A percentile compares a stretch with the other conserved stretches of the same genome.
These are phyloP conservation scores for Trachelus tabidus DNA, from an alignment of 2,888 invertebrate species.

Conservation along the genomic window DNA sequence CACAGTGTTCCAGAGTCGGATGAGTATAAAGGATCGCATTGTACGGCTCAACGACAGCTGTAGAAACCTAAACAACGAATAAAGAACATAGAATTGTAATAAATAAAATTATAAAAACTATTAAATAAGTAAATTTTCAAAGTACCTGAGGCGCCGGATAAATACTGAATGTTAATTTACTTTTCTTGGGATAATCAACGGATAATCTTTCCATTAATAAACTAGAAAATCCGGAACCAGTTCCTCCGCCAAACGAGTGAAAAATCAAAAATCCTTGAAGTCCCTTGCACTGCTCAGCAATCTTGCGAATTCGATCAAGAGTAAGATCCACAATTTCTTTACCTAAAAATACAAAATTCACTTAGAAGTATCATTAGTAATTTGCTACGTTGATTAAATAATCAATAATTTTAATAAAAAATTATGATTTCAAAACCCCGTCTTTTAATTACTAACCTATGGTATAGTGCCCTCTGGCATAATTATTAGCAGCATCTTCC, in stretches of 20 bases:
- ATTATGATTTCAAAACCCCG: neutral
- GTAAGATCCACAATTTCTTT: constrained; percentile 90
- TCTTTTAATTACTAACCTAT: constrained; percentile 69
- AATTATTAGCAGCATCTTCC: constrained; percentile 94
- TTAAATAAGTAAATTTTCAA: neutral
- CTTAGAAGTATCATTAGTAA: neutral
- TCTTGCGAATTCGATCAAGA: constrained; percentile 82
- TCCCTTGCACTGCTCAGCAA: constrained; percentile 91
- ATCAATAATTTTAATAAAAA: neutral
- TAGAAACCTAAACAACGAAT: constrained; percentile 60
- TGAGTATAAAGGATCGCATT: constrained; percentile 61
- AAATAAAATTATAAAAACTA: neutral
- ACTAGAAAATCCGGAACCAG: constrained; percentile 92
- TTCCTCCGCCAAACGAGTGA: constrained; percentile 91
- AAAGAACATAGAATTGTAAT: neutral
- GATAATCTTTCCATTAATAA: constrained; percentile 92
- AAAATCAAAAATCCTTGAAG: constrained; percentile 89
- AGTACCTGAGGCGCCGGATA: constrained; percentile 91
- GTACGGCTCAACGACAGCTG: constrained; percentile 60
- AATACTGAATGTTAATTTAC: constrained; percentile 92
- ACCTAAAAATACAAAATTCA: constrained; percentile 65
- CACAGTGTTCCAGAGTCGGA: constrained; percentile 60
- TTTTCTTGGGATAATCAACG: constrained; percentile 94
- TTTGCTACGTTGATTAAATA: neutral
- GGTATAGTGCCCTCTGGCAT: constrained; percentile 92